Conservation (phyloP, 2,797 vertebrate genomes). For the Saxicola maurus region DNA sequence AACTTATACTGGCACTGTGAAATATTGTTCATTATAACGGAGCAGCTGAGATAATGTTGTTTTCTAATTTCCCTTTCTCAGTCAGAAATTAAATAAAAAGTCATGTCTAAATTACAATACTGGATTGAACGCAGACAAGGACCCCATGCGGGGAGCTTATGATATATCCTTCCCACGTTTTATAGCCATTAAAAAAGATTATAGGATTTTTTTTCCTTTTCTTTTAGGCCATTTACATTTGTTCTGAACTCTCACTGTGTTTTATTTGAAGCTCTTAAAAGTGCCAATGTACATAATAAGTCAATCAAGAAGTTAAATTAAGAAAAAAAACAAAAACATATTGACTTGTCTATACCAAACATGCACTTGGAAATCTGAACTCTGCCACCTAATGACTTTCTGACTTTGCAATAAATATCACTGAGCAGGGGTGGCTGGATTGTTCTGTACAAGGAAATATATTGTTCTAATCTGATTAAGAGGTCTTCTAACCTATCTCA, state of each 20-base stretch:
- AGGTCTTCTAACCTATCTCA: neutral
- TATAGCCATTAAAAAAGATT: slow-evolving; percentile 76
- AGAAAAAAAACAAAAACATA: slow-evolving; percentile 61
- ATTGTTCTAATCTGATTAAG: neutral
- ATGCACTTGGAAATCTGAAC: slow-evolving; percentile 51
- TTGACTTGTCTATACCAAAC: slow-evolving; percentile 36
- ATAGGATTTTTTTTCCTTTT: slow-evolving; percentile 62
- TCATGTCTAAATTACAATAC: slow-evolving; percentile 81
- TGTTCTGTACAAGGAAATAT: neutral
- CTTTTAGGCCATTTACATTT: slow-evolving; percentile 78
- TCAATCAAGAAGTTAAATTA: slow-evolving; percentile 78
- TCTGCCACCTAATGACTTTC: slow-evolving; percentile 17
- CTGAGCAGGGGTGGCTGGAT: neutral
- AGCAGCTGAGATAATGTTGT: slow-evolving; percentile 78
- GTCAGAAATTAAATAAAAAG: slow-evolving; percentile 85
- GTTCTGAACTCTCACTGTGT: slow-evolving; percentile 76
- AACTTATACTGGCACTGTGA: slow-evolving; percentile 74
- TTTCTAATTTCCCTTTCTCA: slow-evolving; percentile 82
- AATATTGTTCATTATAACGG: slow-evolving; percentile 80
- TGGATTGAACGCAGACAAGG: slow-evolving; percentile 76
- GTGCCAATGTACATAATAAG: slow-evolving; percentile 73
- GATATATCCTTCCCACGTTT: slow-evolving; percentile 75
- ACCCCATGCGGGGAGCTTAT: slow-evolving; percentile 77
- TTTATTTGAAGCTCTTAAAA: slow-evolving; percentile 77
- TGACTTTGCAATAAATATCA: slow-evolving; percentile 43